Base-by-base conservation (phyloP, 2,888 invertebrate species). In the Drosophila conformis region DNA sequence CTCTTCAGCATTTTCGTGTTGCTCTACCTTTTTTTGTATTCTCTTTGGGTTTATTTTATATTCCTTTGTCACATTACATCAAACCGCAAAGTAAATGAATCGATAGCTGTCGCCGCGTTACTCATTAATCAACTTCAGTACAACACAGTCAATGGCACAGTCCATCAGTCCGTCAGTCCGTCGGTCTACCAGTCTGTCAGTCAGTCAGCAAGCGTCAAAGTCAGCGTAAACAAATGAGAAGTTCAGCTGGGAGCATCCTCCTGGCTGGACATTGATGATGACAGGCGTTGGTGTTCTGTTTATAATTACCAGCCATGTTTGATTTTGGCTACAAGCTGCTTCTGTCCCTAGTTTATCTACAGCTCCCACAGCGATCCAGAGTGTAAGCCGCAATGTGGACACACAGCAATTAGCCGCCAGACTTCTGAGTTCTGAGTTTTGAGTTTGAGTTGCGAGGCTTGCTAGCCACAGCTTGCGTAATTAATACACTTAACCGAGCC, bases 121-220 rank as follows among this genome's bases (percentile, higher is more conserved):
- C 82, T 87, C 86, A 87, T 87, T 87, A 87, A 87, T 87, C 86
- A 87, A 89, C 89, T 79, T 78, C 73, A 78, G 53, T 40, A 18
- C 51, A 52, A 49, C 67, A 48, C 25, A 58, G 42, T 27, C 61
- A 65, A 38, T 49, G 21, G 27, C 54, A 21, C 57, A 52, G 60
- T 61, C 53, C 49, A 25, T 58, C 61, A 18, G 33, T 27, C 56
- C 18, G 29, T n/a, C 38, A 58, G 49, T 49, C 62, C 42, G 21
- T 54, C 52, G 36, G 40, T 61, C 42, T 49, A 38, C 31, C 64
- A 60, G 59, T 65, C 59, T 53, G 36, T 29, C 29, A 65, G 51
- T 58, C 75, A 56, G 58, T 61, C 51, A 33, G 53, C 25, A 29
- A 57, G 57, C 73, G 58, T 69, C 76, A 73, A 72, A 79, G 79